These are phyloP conservation scores for Oligia latruncula DNA, from an alignment of 2,888 invertebrate genomes.

Conservation along the genomic window DNA sequence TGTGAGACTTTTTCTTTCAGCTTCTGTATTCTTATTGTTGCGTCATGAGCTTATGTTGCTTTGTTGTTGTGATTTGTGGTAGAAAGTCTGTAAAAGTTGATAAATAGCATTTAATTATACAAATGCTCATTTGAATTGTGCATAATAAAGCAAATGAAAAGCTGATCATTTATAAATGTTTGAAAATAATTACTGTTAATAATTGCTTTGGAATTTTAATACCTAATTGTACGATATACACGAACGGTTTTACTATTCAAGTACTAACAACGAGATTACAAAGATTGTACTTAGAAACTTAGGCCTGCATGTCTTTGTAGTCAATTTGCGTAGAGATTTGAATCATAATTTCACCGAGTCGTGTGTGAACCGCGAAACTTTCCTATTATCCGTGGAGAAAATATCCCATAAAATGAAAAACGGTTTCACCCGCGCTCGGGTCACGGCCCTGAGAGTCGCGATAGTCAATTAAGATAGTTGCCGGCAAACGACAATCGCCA, in stretches of 20 bases:
- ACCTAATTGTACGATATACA: constrained; percentile 36
- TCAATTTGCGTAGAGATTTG: constrained; percentile 66
- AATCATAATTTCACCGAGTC: constrained; percentile 65
- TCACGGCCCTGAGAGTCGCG: constrained; percentile 86
- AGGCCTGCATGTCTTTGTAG: constrained; percentile 51
- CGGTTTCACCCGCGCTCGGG: constrained; percentile 86
- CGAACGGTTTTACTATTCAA: constrained; percentile 33
- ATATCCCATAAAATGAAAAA: constrained; percentile 85
- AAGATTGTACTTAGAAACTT: constrained; percentile 50
- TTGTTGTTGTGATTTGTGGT: constrained; percentile 39
- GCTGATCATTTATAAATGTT: constrained; percentile 21
- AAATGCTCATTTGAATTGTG: constrained; percentile 21
- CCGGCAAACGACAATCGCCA: constrained; percentile 85
- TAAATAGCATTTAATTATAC: constrained; percentile 39
- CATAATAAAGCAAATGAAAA: constrained; percentile 23
- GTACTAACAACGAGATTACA: constrained; percentile 42
- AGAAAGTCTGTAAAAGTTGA: constrained; percentile 54
- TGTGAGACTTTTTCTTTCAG: constrained; percentile 29
- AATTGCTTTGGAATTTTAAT: constrained; percentile 43
- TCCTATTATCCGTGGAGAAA: constrained; percentile 83
- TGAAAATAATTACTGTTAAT: constrained; percentile 18
- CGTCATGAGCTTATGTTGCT: constrained; percentile 46
- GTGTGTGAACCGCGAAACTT: constrained; percentile 76
- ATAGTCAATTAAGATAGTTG: constrained; percentile 88
- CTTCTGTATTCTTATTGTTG: constrained; percentile 41